Base-by-base conservation (phyloP, 2,113 vertebrate species). In the Zosterops hypoxanthus region DNA sequence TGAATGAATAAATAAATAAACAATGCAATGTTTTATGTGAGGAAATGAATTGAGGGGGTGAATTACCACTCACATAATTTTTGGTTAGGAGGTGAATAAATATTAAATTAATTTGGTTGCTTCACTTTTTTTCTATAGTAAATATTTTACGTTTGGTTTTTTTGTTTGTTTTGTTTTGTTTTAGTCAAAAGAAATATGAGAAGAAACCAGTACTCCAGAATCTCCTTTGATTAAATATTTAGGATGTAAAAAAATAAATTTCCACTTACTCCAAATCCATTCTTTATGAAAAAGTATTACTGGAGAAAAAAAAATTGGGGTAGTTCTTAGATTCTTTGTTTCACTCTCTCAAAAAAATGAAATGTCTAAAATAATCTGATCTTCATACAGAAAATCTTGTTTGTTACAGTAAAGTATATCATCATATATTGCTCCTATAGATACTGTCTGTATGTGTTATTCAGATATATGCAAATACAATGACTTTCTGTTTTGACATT, bases 41-140 rank as follows among this genome's bases (percentile, higher is more conserved):
- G 14, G 20, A 69, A 77, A 42, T 41, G 1, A 53, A 42, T 9
- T 33, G 4, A 46, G 2, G 41, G 1, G 0, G 3, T 66, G 22
- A 57, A 77, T 34, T 59, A 47, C 6, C 28, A 33, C 6, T 66
- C 7, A 8, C 13, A 26, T 25, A 41, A 24, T 44, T 86, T 49
- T 65, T 80, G n/a, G 8, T 13, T 64, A 49, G 16, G 21, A 65
- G 3, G 5, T 41, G 22, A 76, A 56, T 61, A 65, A 76, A 76
- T 55, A 49, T 42, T 11, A 7, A 79, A 12, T 55, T 49, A 21
- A 11, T 77, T 56, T 4, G 6, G 5, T 22, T 75, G 6, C 41
- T 61, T 6, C 19, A 52, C 11, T 1, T 44, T 80, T 90, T 70
- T 91, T 61, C 31, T 22, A 26, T 18, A 6, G 23, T 23, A 79